Base-by-base conservation (phyloP, 2,888 invertebrate genomes). In the Deilephila elpenor region DNA sequence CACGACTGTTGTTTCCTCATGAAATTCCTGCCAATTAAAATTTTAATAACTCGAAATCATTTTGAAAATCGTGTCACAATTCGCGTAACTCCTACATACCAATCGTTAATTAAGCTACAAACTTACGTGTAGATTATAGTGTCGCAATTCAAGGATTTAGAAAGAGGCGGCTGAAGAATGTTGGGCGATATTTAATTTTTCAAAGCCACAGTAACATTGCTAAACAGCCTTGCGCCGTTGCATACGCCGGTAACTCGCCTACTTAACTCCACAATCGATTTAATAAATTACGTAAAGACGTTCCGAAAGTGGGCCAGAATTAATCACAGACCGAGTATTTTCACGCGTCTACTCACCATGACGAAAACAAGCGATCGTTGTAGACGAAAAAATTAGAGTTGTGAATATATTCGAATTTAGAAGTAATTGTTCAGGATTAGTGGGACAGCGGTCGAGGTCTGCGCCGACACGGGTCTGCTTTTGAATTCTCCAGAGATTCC, bases 271-370 rank as follows among this genome's bases (percentile, higher is more conserved):
- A 78, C 80, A 83, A 86, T 85, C 83, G 82, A 86, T 86, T 85
- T 82, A 81, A 84, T 80, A 80, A 83, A 86, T 88, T 88, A 87
- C 88, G 85, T 85, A 87, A 88, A 86, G 78, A 82, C 73, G 81
- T 79, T 82, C 78, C 79, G 77, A 84, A 88, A 88, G 85, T 88
- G 80, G 85, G 83, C 80, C 88, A 83, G 67, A 78, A 70, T 78
- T 82, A 84, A 83, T 83, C 82, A 83, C 82, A 82, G 75, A 74
- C 73, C 75, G 80, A 80, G 79, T 80, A 84, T 83, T 84, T 83
- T 80, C 79, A 82, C 76, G 67, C 44, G 77, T 80, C 81, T 82
- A 83, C 79, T 78, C 79, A 85, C 83, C 87, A 82, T 86, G 85
- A 85, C 86, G 82, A 83, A 82, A 82, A 77, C 79, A 77, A 81